Base-by-base conservation (phyloP, 2,888 invertebrate genomes). In the Parascotia fuliginaria region DNA sequence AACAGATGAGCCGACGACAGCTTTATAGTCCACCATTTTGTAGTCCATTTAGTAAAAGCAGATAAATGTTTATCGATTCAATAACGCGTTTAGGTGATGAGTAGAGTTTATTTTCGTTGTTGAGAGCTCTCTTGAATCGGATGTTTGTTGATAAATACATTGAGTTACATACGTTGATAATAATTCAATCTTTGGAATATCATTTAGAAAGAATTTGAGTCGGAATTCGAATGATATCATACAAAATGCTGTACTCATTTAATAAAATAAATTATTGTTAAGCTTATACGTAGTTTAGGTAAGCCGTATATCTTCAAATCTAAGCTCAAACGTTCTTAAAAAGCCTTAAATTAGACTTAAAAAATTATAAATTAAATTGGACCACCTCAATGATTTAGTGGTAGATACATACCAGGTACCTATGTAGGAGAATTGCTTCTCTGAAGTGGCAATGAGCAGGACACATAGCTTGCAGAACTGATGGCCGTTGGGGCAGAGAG, bases 1-100 rank as follows among this genome's bases (percentile, higher is more conserved):
- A 85, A 85, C 54, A 65, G 91, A 89, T 83, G 67, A 57, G 43
- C 47, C 66, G 91, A 51, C 73, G 90, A 91, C 85, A 87, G 87
- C 72, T 89, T 87, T 89, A 91, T 80, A 73, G 65, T 60, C 71
- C 60, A 72, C 83, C 83, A 83, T 87, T 78, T 88, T 85, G 78
- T 67, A 86, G 83, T 88, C 83, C 89, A 90, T 91, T 91, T 87
- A 77, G 86, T 89, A 88, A 89, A 89, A 77, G 85, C 78, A 83
- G 87, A 87, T 89, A 90, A 90, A 89, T 85, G 88, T 90, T 89
- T 89, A 90, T 84, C 77, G 70, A 42, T 52, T 65, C 70, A 83
- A 81, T 86, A 83, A 79, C 77, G 62, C 64, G 63, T 70, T 77
- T 78, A 73, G 71, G 60, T 73, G 77, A 79, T 79, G 76, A 78